These are phyloP conservation scores for Microctenopoma stevenorrisi DNA, from an alignment of 2,797 vertebrate genomes.

Conservation along the genomic window DNA sequence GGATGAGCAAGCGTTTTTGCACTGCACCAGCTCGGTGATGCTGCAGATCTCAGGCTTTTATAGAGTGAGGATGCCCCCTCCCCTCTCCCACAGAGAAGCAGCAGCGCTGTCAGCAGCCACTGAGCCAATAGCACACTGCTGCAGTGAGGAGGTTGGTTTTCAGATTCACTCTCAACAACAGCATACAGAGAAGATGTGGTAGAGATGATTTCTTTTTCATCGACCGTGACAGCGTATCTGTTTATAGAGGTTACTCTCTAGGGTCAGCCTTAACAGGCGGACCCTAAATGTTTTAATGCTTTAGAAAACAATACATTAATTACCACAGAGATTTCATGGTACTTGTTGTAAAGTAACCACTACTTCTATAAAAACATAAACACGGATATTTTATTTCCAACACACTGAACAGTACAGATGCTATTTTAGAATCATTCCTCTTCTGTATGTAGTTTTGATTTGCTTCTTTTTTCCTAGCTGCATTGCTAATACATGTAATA, in stretches of 20 bases:
- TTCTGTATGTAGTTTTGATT: not conserved
- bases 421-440: not conserved
- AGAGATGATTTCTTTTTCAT: conserved; percentile 42
- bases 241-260: conserved; percentile 1
- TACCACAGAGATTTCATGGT: not conserved
- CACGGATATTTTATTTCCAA: not conserved
- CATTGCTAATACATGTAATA: not conserved
- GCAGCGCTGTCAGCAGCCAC: conserved; percentile 71
- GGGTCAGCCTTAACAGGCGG: not conserved
- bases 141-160: conserved; percentile 77
- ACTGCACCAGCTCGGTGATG: conserved; percentile 88
- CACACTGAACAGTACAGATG: not conserved
- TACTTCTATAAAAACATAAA: not conserved
- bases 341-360: not conserved
- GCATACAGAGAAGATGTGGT: conserved; percentile 35
- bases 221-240: not conserved
- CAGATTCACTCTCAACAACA: conserved; percentile 56
- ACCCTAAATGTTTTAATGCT: conserved; percentile 21
- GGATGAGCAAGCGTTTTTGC: conserved; percentile 83
- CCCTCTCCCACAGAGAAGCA: conserved; percentile 56
- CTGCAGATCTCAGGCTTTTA: conserved; percentile 85
- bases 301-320: conserved; percentile 12
- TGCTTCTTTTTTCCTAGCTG: not conserved
- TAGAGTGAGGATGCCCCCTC: conserved; percentile 60
- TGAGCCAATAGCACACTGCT: conserved; percentile 81